Evolutionary conservation across 1,140 invertebrate species (phyloP).

Genomic region (Danaus plexippus): DNA sequence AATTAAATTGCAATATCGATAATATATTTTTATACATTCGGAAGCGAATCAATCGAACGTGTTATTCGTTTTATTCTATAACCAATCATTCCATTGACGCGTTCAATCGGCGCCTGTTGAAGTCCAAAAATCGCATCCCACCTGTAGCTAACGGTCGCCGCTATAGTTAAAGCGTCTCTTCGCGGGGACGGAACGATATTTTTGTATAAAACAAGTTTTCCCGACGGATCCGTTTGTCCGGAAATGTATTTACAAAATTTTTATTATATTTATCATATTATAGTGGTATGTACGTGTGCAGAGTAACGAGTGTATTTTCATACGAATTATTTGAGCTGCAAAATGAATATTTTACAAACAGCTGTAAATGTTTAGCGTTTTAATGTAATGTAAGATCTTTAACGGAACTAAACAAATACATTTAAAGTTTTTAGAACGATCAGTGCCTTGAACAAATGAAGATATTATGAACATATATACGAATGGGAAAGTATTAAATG

Average conservation of each 20-base stretch:
- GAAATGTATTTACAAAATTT: constrained; percentile 64
- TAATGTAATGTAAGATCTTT: constrained; percentile 56
- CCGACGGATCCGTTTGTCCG: constrained; percentile 39
- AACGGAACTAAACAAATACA: constrained; percentile 45
- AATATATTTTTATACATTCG: constrained; percentile 10
- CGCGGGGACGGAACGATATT: constrained; percentile 44
- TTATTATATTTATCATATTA: constrained; percentile 66
- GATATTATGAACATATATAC: constrained; percentile 62
- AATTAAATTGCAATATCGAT: constrained; percentile 17
- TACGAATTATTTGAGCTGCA: constrained; percentile 64
- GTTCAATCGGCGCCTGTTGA: constrained; percentile 49
- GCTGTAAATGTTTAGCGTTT: constrained; percentile 43
- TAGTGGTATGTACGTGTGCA: constrained; percentile 65
- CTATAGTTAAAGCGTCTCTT: constrained; percentile 41
- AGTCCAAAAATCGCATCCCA: constrained; percentile 62
- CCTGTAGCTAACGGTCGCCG: constrained; percentile 35
- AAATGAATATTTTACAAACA: constrained; percentile 67
- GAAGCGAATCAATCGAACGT: constrained; percentile 10
- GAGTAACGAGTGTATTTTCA: constrained; percentile 67
- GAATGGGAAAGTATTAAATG: constrained; percentile 39
- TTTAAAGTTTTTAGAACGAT: constrained; percentile 57
- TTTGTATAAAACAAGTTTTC: constrained; percentile 60
- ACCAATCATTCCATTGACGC: constrained; percentile 59
- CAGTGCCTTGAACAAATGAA: constrained; percentile 65
- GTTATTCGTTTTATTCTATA: constrained; percentile 3